phyloP scores from a whole-genome alignment of 2,888 invertebrate species.

The Stegana nigrithorax region DNA sequence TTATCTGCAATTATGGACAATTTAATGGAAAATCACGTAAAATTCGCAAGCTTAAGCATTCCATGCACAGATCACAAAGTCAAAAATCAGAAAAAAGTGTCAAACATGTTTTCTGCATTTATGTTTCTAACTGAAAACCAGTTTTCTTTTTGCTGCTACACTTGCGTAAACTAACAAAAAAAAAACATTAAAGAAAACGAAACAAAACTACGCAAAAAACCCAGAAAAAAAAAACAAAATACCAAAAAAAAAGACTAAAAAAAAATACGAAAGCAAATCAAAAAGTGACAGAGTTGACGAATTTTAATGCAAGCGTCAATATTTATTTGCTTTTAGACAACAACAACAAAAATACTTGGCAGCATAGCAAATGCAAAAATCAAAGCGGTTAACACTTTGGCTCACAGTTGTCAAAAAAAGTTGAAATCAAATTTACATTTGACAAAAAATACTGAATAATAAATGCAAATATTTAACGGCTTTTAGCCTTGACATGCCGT shows the following conservation, averaged over 20 bases:
- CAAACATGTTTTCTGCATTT: constrained; percentile 9
- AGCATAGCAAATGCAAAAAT: neutral
- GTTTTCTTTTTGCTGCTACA: neutral
- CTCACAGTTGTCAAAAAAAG: neutral
- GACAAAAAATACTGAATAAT: neutral
- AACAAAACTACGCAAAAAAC: too few species aligned
- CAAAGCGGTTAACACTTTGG: neutral
- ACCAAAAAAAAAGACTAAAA: too few species aligned
- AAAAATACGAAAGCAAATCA: too few species aligned
- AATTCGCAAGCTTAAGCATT: neutral
- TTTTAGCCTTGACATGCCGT: neutral
- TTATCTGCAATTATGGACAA: neutral
- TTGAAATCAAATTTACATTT: neutral
- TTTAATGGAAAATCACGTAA: neutral
- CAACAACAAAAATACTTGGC: neutral
- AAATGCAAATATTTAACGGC: neutral
- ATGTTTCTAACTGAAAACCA: constrained; percentile 7
- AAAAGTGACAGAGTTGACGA: constrained; percentile 2
- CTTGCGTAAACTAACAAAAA: neutral
- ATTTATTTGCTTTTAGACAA: neutral
- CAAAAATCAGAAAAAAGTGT: neutral
- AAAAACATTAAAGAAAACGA: neutral
- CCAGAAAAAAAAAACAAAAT: too few species aligned
- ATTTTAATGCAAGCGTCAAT: constrained; percentile 12
- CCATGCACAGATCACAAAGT: neutral